A percentile compares a stretch with the other conserved stretches of the same genome.
Conservation (phyloP, 1,140 invertebrate genomes). For the Drosophila nannoptera region DNA sequence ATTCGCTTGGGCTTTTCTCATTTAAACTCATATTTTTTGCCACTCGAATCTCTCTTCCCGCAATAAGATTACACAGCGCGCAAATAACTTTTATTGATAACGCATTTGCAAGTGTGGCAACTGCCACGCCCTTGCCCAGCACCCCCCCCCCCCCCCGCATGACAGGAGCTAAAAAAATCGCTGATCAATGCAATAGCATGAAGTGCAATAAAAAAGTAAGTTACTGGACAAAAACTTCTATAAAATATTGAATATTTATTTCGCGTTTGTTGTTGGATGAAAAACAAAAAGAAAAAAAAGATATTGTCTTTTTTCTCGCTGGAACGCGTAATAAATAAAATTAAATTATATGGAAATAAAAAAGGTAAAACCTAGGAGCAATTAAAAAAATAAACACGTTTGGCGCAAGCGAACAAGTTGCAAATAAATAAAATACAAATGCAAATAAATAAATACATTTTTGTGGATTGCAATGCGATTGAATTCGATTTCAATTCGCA, state of each 20-base stretch:
- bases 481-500: slow-evolving; percentile 30
- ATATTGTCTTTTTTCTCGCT: slow-evolving; percentile 11
- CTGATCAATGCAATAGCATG: slow-evolving; percentile 52
- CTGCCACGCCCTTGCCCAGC: background rate
- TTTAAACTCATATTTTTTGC: slow-evolving; percentile 3
- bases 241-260: slow-evolving; percentile 69
- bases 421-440: slow-evolving; percentile 50
- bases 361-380: slow-evolving; percentile 44
- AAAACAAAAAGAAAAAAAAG: background rate
- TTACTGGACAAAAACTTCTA: slow-evolving; percentile 17
- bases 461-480: slow-evolving; percentile 60
- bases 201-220: slow-evolving; percentile 13
- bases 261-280: slow-evolving; percentile 13
- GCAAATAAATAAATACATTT: slow-evolving; percentile 63
- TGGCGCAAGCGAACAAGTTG: slow-evolving; percentile 45
- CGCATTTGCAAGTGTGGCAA: slow-evolving; percentile 58
- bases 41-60: background rate
- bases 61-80: slow-evolving; percentile 36
- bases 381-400: slow-evolving; percentile 75
- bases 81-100: slow-evolving; percentile 68
- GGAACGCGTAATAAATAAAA: slow-evolving; percentile 66
- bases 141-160: background rate
- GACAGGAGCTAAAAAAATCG: slow-evolving; percentile 24
- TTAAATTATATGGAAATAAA: slow-evolving; percentile 69
- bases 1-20: background rate